Conservation (phyloP, 2,888 invertebrate genomes). For the Bimastos eiseni region DNA sequence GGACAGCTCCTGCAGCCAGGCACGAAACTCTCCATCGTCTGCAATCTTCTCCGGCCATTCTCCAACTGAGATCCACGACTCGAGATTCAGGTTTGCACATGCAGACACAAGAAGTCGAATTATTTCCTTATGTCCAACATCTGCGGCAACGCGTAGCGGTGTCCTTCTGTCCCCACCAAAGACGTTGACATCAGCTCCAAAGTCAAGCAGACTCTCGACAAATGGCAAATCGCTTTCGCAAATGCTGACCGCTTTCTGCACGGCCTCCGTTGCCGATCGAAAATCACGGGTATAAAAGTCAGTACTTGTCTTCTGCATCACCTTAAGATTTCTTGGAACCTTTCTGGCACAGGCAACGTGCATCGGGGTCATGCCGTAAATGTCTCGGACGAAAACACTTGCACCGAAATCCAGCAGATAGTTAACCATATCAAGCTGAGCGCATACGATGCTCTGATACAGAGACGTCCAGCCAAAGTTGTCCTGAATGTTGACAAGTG, state of each 20-base stretch:
- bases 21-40: constrained; percentile 16
- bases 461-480: constrained; percentile 39
- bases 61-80: constrained; percentile 28
- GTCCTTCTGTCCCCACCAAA: constrained; percentile 23
- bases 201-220: constrained; percentile 34
- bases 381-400: constrained; percentile 23
- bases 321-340: constrained; percentile 30
- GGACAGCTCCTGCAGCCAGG: constrained; percentile 25
- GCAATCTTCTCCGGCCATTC: constrained; percentile 34
- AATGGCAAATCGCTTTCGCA: constrained; percentile 24
- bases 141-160: constrained; percentile 33
- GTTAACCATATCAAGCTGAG: constrained; percentile 26
- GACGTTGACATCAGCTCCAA: constrained; percentile 32
- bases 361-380: constrained; percentile 32
- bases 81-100: constrained; percentile 30
- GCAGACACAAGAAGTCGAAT: constrained; percentile 29
- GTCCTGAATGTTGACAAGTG: constrained; percentile 35
- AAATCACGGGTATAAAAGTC: constrained; percentile 38
- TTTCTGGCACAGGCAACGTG: constrained; percentile 28
- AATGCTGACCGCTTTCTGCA: constrained; percentile 27
- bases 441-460: constrained; percentile 34
- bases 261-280: constrained; percentile 27
- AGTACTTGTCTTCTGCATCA: constrained; percentile 28
- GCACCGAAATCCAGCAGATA: constrained; percentile 30
- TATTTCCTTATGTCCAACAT: constrained; percentile 20